phyloP scores from a whole-genome alignment of 2,797 vertebrate species.

The Numenius phaeopus region DNA sequence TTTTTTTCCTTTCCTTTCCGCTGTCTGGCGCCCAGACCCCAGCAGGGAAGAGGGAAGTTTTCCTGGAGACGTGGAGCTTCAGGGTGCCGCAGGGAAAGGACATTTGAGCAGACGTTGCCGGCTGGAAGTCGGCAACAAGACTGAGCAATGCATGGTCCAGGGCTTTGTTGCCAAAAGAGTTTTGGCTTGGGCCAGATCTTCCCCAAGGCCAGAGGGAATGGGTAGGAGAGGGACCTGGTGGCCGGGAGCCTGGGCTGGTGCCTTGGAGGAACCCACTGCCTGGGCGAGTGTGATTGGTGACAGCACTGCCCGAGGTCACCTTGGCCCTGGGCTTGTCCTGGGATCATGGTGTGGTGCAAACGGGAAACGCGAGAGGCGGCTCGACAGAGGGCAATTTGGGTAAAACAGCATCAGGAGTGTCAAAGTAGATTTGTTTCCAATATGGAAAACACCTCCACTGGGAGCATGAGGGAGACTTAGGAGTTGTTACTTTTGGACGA shows the following conservation, averaged over 20 bases:
- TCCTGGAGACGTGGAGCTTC: neutral
- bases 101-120: neutral
- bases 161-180: rapidly evolving
- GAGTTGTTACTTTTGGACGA: slow-evolving; percentile 36
- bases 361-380: rapidly evolving
- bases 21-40: neutral
- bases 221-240: neutral
- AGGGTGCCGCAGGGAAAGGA: neutral
- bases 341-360: neutral
- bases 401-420: neutral
- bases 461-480: neutral
- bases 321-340: neutral
- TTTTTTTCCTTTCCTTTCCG: neutral
- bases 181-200: neutral
- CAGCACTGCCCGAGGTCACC: neutral
- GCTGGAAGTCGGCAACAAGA: neutral
- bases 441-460: slow-evolving; percentile 20
- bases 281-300: rapidly evolving
- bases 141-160: rapidly evolving
- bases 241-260: neutral
- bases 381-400: neutral
- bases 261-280: neutral
- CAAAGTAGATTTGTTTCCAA: slow-evolving; percentile 43
- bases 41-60: neutral
- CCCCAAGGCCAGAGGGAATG: too few species aligned